Evolutionary conservation across 2,113 vertebrate genomes (phyloP).

Genomic region (Circaetus gallicus): DNA sequence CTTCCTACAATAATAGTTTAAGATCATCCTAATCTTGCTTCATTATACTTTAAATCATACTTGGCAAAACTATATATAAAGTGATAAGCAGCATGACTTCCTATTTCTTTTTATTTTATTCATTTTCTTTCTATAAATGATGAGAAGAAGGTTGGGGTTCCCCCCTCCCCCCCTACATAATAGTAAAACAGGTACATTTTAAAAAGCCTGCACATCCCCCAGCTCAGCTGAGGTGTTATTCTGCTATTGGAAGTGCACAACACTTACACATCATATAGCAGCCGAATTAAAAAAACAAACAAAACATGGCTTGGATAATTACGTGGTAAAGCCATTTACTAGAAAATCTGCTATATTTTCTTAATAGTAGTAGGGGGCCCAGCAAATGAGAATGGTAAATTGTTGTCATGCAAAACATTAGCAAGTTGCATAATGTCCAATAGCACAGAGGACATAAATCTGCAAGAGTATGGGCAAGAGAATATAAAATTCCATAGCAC

Average conservation of each 20-base stretch:
- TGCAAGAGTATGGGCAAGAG: background rate
- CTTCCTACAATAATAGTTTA: background rate
- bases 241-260: background rate
- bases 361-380: background rate
- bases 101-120: background rate
- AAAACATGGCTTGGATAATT: background rate
- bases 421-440: background rate
- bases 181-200: background rate
- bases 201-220: background rate
- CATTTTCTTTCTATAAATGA: background rate
- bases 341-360: background rate
- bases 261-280: background rate
- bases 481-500: background rate
- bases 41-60: background rate
- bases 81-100: background rate
- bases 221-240: background rate
- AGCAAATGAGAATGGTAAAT: background rate
- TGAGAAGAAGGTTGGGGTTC: background rate
- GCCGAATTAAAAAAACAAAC: background rate
- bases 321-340: background rate
- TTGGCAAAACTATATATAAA: background rate
- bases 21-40: background rate
- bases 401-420: background rate
- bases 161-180: background rate
- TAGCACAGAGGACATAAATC: background rate